Evolutionary conservation across 2,797 vertebrate species (phyloP).

Genomic region (Dallia pectoralis): DNA sequence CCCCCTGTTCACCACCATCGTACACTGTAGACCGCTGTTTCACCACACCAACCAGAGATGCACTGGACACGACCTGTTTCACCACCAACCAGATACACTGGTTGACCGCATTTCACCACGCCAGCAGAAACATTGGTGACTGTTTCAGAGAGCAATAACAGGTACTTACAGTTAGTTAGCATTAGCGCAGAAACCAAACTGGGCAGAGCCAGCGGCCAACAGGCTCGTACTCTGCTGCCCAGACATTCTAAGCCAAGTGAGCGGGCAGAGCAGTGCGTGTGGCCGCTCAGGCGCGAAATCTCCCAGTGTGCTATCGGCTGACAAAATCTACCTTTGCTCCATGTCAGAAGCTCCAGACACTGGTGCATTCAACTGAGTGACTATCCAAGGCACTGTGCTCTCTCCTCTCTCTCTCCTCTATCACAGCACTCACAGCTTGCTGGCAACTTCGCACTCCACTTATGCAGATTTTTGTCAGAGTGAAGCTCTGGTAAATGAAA

Average conservation of each 20-base stretch:
- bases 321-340: slow-evolving; percentile 57
- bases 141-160: too few relatives aligned
- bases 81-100: too few relatives aligned
- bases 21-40: too few relatives aligned
- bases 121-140: slow-evolving; percentile 5
- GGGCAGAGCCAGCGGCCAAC: slow-evolving; percentile 16
- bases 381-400: slow-evolving; percentile 27
- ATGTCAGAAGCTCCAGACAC: slow-evolving; percentile 39
- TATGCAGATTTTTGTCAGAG: slow-evolving; percentile 30
- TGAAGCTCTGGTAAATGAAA: slow-evolving; percentile 1
- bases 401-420: slow-evolving; percentile 47
- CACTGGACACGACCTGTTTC: too few relatives aligned
- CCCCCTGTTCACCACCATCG: too few relatives aligned
- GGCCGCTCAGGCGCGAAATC: slow-evolving; percentile 49
- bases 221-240: slow-evolving; percentile 33
- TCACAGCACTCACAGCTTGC: slow-evolving; percentile 46
- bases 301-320: slow-evolving; percentile 50
- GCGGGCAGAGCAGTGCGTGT: slow-evolving; percentile 37
- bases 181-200: slow-evolving; percentile 23
- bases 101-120: not conserved
- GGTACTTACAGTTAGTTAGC: slow-evolving; percentile 50
- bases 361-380: slow-evolving; percentile 57
- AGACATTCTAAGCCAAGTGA: slow-evolving; percentile 38
- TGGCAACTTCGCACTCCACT: slow-evolving; percentile 46
- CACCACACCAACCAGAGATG: too few relatives aligned